phyloP scores from a whole-genome alignment of 2,888 invertebrate species.

The Deroplatys truncata region DNA sequence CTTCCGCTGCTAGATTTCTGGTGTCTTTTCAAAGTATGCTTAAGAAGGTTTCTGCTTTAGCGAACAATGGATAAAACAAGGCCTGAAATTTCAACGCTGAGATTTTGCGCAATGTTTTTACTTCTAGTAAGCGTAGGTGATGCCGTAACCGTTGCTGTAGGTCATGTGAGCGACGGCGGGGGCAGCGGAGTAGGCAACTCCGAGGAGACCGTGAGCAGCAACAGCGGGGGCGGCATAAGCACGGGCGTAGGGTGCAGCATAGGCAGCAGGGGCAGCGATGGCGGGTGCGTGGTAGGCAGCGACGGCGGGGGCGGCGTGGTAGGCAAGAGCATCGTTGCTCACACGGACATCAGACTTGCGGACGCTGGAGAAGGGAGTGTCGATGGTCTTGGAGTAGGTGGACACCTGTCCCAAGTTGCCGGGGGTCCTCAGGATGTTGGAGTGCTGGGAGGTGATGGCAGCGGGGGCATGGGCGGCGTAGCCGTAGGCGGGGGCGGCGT shows the following conservation, averaged over 20 bases:
- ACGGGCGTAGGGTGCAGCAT: slow-evolving; percentile 27
- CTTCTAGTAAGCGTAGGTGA: slow-evolving; percentile 47
- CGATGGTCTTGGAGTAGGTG: slow-evolving; percentile 55
- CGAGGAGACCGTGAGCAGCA: slow-evolving; percentile 28
- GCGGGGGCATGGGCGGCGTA: slow-evolving; percentile 27
- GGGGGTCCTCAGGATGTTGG: slow-evolving; percentile 54
- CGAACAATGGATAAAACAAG: not conserved
- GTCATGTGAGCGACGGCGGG: slow-evolving; percentile 49
- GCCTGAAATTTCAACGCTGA: not conserved
- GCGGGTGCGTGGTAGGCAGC: slow-evolving; percentile 25
- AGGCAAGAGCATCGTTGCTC: slow-evolving; percentile 52
- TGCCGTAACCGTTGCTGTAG: slow-evolving; percentile 53
- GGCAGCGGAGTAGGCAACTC: slow-evolving; percentile 41
- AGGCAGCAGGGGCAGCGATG: slow-evolving; percentile 20
- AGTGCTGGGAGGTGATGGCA: slow-evolving; percentile 49
- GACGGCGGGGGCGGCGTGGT: slow-evolving; percentile 36
- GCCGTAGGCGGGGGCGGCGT: slow-evolving; percentile 34
- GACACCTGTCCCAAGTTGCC: slow-evolving; percentile 53
- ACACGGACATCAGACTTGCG: slow-evolving; percentile 56
- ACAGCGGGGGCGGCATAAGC: slow-evolving; percentile 52
- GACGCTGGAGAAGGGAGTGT: slow-evolving; percentile 57
- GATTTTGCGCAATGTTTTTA: not conserved
- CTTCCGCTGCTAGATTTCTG: not conserved
- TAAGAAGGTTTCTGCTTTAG: not conserved
- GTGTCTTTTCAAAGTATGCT: slow-evolving; percentile 7